Conservation (phyloP, 2,113 vertebrate genomes). For the Engraulis encrasicolus region DNA sequence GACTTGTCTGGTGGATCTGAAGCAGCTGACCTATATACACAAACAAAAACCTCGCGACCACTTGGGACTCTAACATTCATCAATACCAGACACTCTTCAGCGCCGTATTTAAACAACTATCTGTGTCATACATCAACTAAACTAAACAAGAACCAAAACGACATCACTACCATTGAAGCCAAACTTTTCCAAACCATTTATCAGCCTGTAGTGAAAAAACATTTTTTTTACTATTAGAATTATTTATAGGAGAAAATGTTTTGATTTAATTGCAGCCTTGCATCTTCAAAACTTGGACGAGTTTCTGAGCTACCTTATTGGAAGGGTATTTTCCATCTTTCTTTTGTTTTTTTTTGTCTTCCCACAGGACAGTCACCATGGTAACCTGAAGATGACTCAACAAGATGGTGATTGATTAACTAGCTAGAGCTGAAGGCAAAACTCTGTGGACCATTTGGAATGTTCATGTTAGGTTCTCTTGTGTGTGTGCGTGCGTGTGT, state of each 20-base stretch:
- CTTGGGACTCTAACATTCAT: background rate
- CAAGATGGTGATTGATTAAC: background rate
- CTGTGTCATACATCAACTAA: background rate
- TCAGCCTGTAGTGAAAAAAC: background rate
- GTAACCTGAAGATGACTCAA: conserved; percentile 19
- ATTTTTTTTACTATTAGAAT: background rate
- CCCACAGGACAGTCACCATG: background rate
- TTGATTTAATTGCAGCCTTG: background rate
- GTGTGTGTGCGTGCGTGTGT: too few relatives aligned
- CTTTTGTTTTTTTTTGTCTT: background rate
- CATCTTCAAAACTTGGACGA: background rate
- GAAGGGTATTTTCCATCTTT: background rate
- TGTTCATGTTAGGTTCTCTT: background rate
- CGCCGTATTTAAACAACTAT: background rate
- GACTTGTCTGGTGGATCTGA: background rate
- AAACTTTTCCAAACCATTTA: background rate
- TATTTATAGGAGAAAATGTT: background rate
- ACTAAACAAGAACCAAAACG: background rate
- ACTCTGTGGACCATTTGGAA: background rate
- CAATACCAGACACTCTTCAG: background rate
- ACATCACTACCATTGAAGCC: background rate
- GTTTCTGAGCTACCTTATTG: background rate
- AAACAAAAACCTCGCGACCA: background rate
- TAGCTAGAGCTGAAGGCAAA: background rate
- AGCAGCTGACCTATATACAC: background rate